Conservation (phyloP, 2,113 vertebrate genomes). For the Hemiscyllium ocellatum region DNA sequence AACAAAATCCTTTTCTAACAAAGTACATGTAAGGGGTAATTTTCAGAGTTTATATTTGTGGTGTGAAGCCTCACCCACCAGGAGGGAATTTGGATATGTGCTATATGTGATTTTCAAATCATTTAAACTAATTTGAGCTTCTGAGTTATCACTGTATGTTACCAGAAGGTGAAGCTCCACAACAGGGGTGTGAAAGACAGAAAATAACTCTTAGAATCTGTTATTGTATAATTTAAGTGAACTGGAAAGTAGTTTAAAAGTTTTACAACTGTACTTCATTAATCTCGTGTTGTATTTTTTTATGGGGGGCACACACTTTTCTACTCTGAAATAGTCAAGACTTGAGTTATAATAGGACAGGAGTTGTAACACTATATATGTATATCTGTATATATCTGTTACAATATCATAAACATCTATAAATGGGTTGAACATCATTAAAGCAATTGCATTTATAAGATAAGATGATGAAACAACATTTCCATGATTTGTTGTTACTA, state of each 20-base stretch:
- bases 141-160: background rate
- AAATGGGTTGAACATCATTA: background rate
- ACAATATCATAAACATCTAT: background rate
- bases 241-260: background rate
- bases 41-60: conserved; percentile 2
- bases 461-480: background rate
- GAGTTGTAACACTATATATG: background rate
- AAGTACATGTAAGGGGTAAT: conserved; percentile 4
- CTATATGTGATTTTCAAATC: background rate
- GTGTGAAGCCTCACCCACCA: background rate
- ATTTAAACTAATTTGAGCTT: conserved; percentile 4
- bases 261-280: background rate
- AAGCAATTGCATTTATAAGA: background rate
- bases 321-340: background rate
- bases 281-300: background rate
- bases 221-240: background rate
- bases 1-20: conserved; percentile 22
- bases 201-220: background rate
- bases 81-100: background rate
- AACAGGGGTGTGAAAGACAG: conserved; percentile 5
- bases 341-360: background rate
- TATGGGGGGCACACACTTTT: background rate
- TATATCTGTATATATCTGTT: background rate
- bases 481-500: background rate
- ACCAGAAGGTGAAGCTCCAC: background rate